Percentiles rank a stretch among this genome's conserved stretches.
Conservation (phyloP, 30 jellyfish, hydroid and myxozoan species). For the Aurelia coerulea region DNA sequence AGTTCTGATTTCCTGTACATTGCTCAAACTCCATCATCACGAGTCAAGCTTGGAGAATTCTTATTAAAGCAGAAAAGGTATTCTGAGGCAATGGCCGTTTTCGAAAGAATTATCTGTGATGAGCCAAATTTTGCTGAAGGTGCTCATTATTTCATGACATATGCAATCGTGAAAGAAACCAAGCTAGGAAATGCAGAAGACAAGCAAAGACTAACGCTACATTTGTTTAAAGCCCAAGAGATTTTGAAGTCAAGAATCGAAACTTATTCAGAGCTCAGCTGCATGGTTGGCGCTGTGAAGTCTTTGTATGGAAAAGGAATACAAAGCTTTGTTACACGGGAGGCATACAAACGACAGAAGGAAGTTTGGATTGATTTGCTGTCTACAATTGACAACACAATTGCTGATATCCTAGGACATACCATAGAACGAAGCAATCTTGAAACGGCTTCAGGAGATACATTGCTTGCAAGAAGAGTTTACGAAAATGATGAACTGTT, state of each 20-base stretch:
- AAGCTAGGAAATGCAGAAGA: background rate
- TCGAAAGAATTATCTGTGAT: background rate
- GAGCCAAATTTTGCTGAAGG: constrained; percentile 17
- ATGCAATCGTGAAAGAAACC: constrained; percentile 12
- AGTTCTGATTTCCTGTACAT: background rate
- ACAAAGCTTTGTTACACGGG: background rate
- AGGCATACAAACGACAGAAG: background rate
- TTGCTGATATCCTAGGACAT: constrained; percentile 19
- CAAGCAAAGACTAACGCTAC: background rate
- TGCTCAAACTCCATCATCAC: background rate
- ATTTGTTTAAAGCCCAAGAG: constrained; percentile 2
- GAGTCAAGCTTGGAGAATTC: constrained; percentile 1
- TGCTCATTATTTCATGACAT: constrained; percentile 4
- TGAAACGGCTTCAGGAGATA: background rate
- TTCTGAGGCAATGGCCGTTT: background rate
- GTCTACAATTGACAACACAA: background rate
- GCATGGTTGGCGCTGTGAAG: background rate
- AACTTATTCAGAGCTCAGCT: background rate
- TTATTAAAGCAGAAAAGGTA: background rate
- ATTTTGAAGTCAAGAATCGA: background rate
- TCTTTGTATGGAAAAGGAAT: background rate
- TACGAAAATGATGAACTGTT: background rate
- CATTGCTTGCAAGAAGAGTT: background rate
- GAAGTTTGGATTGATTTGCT: background rate
- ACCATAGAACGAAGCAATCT: background rate